Conservation (phyloP, 64 coral and sea anemone species). For the Orbicella faveolata region DNA sequence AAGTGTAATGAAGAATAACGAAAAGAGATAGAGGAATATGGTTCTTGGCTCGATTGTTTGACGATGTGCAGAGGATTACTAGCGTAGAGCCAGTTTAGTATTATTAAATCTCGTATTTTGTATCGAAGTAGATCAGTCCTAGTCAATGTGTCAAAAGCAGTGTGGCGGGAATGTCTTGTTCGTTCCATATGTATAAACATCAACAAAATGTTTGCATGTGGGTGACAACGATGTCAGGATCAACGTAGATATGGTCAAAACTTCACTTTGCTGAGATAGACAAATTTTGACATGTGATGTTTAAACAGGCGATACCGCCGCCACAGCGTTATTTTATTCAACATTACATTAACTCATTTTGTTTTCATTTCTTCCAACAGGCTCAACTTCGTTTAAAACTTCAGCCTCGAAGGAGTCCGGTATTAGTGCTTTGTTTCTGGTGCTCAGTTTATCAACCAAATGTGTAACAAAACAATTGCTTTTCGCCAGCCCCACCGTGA, state of each 20-base stretch:
- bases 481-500: too few relatives aligned
- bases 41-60: too few relatives aligned
- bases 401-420: not conserved
- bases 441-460: too few relatives aligned
- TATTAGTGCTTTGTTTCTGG: too few relatives aligned
- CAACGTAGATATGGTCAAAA: not conserved
- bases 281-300: not conserved
- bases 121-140: too few relatives aligned
- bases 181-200: not conserved
- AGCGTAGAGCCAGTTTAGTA: too few relatives aligned
- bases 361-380: not conserved
- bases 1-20: too few relatives aligned
- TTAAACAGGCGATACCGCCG: not conserved
- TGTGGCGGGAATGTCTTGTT: not conserved
- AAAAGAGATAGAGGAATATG: too few relatives aligned
- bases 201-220: not conserved
- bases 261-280: not conserved
- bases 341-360: not conserved
- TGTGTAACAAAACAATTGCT: too few relatives aligned
- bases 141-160: too few relatives aligned
- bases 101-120: too few relatives aligned
- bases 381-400: not conserved
- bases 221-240: not conserved
- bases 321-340: not conserved
- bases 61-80: too few relatives aligned